A percentile compares a stretch with the other conserved stretches of the same genome.
These are phyloP conservation scores for Laticauda colubrina DNA, from an alignment of 2,113 vertebrate genomes.

Conservation along the genomic window DNA sequence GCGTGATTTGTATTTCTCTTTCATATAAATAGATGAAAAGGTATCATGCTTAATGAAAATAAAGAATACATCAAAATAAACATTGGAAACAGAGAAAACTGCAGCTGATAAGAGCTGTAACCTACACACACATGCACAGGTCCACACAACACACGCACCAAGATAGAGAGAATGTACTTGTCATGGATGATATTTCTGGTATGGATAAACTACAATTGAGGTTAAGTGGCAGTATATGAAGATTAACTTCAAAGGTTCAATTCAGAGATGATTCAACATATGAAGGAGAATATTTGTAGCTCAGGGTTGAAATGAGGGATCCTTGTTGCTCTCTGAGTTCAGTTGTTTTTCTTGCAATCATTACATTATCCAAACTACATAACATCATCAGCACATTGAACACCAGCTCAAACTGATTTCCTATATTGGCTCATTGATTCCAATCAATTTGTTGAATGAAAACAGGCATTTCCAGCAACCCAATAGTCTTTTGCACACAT, in stretches of 20 bases:
- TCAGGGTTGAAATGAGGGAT: no score
- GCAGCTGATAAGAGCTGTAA: not conserved
- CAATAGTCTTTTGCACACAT: not conserved
- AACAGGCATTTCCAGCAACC: not conserved
- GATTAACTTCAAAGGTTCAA: not conserved
- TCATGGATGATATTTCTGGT: not conserved
- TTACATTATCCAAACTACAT: not conserved
- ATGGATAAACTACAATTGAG: not conserved
- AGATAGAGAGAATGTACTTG: not conserved
- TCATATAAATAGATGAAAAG: not conserved
- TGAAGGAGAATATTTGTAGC: no score
- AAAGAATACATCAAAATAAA: not conserved
- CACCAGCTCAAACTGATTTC: not conserved
- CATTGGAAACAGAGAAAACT: not conserved
- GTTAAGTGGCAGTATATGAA: not conserved
- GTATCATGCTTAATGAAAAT: not conserved
- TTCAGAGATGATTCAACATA: not conserved
- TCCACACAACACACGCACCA: not conserved
- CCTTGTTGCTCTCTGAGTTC: not conserved
- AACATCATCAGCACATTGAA: not conserved
- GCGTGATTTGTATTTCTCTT: no score
- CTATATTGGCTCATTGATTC: not conserved
- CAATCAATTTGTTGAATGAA: not conserved
- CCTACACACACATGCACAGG: not conserved
- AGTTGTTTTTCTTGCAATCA: not conserved